Base-by-base conservation (phyloP, 2,888 invertebrate genomes). In the Dynastes tityus region DNA sequence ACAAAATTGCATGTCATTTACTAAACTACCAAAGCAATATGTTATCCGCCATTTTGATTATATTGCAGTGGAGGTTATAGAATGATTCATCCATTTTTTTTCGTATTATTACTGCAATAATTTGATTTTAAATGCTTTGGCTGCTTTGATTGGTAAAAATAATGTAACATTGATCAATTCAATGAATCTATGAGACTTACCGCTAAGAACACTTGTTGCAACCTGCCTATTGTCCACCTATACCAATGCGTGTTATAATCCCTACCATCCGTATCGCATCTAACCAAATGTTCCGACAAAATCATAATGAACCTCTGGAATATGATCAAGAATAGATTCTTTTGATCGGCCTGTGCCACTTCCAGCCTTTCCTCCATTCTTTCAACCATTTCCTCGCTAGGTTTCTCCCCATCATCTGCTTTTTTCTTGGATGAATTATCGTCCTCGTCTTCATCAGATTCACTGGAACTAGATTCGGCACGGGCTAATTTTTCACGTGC, bases 291-390 rank as follows among this genome's bases (percentile, higher is more conserved):
- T 88, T 99, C 98, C 0, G 98, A 97, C 82, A 99, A 91, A 84
- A 98, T 96, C 95, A 98, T 98, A 83, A 98, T 98, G 90, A 99
- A 99, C 80, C 98, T 93, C 91, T 98, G 98, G 90, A 98, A 98
- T 85, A 98, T 97, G 88, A 98, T 98, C 81, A 98, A 93, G 89
- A 98, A 98, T 81, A 98, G 91, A 87, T 98, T 96, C 90, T 98
- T 98, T 89, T 98, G 98, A 89, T 98, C 98, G 82, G 97, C 97
- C 90, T 98, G 97, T 0, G 97, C 97, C 2, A 95, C 94, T 89
- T 98, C 98, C 79, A 98, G 89, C 80, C 95, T 95, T 88, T 98
- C 98, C 88, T 98, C 98, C 97, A 98, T 97, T 78, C 96, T 93
- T 87, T 98, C 98, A 1, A 98, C 95, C 86, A 95, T 94, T 91